Evolutionary conservation across 1,140 invertebrate genomes (phyloP).

Genomic region (Lepidurus couesii): DNA sequence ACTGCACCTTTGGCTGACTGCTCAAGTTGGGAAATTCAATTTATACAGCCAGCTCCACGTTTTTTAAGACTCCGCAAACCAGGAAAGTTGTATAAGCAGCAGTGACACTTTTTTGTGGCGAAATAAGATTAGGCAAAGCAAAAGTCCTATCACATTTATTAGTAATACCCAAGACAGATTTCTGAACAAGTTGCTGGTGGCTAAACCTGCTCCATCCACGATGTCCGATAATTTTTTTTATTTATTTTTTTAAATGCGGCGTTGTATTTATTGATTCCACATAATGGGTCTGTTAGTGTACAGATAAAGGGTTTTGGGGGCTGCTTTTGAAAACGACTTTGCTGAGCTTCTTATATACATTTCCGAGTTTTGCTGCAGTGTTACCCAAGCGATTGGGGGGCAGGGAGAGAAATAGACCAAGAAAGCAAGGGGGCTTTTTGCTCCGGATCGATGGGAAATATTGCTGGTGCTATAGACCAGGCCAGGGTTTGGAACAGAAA

Average conservation of each 20-base stretch:
- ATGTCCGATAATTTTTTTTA: no score
- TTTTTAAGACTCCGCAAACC: no score
- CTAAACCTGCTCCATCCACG: no score
- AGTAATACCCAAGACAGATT: no score
- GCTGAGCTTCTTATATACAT: background rate
- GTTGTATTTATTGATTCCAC: background rate
- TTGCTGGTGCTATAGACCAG: background rate
- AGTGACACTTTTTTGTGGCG: no score
- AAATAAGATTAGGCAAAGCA: no score
- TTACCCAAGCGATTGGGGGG: background rate
- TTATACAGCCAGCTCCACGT: no score
- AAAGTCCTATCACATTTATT: no score
- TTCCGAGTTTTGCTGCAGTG: background rate
- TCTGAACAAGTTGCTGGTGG: no score
- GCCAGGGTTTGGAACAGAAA: constrained; percentile 1
- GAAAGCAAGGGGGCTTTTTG: background rate
- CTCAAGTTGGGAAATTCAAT: no score
- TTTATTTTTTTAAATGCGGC: background rate
- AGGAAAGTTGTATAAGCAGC: no score
- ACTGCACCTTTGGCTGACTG: no score
- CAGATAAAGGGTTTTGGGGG: background rate
- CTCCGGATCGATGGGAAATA: constrained; percentile 10
- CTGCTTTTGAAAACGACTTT: constrained; percentile 10
- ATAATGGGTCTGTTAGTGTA: constrained; percentile 10
- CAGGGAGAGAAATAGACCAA: background rate